Evolutionary conservation across 2,113 vertebrate species (phyloP), one percentile per base, ranked within the genome.

Genomic region (Otocyon megalotis): DNA sequence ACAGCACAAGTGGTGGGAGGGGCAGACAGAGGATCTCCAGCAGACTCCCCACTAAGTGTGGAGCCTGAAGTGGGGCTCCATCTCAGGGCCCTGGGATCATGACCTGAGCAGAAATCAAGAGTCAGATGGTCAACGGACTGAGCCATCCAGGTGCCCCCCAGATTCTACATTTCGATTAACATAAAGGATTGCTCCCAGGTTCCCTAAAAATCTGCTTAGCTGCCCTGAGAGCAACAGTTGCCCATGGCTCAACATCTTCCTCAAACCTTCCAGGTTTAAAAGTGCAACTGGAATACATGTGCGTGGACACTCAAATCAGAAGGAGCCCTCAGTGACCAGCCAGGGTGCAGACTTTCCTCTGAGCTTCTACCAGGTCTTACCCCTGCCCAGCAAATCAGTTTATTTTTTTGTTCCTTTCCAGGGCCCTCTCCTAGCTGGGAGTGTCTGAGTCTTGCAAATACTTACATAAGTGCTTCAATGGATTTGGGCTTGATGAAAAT

Each of bases 401-500:
- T 28, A 20, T 32, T 72, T 50, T 60, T 26, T 24, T 22, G 79
- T 93, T 86, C 69, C 54, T 86, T 43, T 28, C 30, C 50, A 24
- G 13, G 30, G 80, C 35, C 81, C 72, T 48, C 32, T 77, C 32
- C 50, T 82, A 80, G 53, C 32, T 32, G 0, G 48, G 11, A 7
- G 3, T 83, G 86, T 71, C 65, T 56, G 67, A 82, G 72, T 35
- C 43, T 80, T n/a, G 76, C 43, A 48, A 3, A 63, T 65, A 99
- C 99, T 99, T 98, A 99, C 99, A 99, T 99, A 97, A 99, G 99
- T 32, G 99, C 99, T 99, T 99, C 99, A 56, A 99, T 99, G 94
- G 99, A 99, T 99, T 99, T 99, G 98, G 99, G 99, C 99, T 99
- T 99, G 98, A 99, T 99, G 99, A 99, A 99, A 98, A 99, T 99